A percentile compares a stretch with the other conserved stretches of the same genome.
phyloP scores from a whole-genome alignment of 2,888 invertebrate genomes.

The Hydropsyche betteni region DNA sequence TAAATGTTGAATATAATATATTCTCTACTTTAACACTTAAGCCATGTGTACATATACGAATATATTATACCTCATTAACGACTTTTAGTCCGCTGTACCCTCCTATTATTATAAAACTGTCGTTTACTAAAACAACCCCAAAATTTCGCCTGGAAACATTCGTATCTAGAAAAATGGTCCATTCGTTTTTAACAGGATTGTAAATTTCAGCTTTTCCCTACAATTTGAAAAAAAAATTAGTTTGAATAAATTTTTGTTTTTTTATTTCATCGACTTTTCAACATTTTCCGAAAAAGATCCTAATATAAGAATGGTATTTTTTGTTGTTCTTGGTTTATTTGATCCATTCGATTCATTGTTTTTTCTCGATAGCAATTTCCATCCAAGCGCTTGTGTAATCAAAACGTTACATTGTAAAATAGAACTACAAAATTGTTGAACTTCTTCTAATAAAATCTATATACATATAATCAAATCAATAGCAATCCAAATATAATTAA shows the following conservation, averaged over 20 bases:
- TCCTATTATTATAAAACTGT: background rate
- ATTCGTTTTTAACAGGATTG: background rate
- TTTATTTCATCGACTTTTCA: background rate
- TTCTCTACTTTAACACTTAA: background rate
- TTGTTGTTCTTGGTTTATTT: background rate
- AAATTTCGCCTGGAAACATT: background rate
- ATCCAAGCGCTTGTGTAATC: background rate
- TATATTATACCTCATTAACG: background rate
- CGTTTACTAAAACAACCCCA: background rate
- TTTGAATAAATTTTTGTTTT: too few relatives aligned
- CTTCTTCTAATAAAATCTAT: background rate
- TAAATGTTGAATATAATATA: background rate
- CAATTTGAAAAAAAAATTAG: too few relatives aligned
- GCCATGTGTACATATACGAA: background rate
- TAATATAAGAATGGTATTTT: background rate
- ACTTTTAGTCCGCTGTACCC: background rate
- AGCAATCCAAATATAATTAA: too few relatives aligned
- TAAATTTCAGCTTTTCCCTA: background rate
- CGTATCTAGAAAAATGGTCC: background rate
- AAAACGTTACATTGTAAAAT: background rate
- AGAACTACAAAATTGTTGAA: background rate
- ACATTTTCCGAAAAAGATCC: background rate
- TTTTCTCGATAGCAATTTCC: background rate
- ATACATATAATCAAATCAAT: too few relatives aligned
- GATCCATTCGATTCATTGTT: background rate